Evolutionary conservation across 2,888 invertebrate species (phyloP), one percentile per base, ranked within the genome.

Genomic region (Invenusta paracnida): DNA sequence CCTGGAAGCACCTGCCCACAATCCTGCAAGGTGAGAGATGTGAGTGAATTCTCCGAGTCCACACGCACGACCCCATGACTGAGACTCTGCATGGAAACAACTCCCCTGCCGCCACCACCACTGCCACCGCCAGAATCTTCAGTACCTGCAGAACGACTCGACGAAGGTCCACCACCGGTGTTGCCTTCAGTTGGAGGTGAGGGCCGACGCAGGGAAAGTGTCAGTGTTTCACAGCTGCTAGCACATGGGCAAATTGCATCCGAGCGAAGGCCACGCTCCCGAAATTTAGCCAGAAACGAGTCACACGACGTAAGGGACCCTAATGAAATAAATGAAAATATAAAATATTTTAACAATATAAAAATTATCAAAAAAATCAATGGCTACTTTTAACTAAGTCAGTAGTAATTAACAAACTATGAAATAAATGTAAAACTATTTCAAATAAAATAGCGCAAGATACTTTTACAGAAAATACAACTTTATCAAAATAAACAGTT

Each of bases 161-260:
- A n/a, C n/a, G n/a, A n/a, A n/a, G n/a, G n/a, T n/a, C n/a, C n/a
- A n/a, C n/a, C n/a, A 1, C 82, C 82, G 23, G 5, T 2, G n/a
- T n/a, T n/a, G n/a, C n/a, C n/a, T n/a, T n/a, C n/a, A n/a, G n/a
- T n/a, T n/a, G n/a, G n/a, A n/a, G n/a, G n/a, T 13, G n/a, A 23
- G 23, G 31, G 1, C 87, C 89, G 88, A 87, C 98, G 93, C 13
- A 98, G 94, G 82, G 97, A 96, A 48, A 99, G 97, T 0, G 98
- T 98, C 88, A 98, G 93, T 0, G 96, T 96, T 92, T 99, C 98
- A 88, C 96, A 95, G 88, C 97, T 96, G 89, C 96, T 96, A 81
- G 99, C 98, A 92, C 97, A 98, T 0, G 99, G 99, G 91, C 99
- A 99, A 87, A 99, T 96, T 81, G 97, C 97, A 91, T 99, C 98